phyloP scores from a whole-genome alignment of 2,888 invertebrate genomes.

The Perizoma flavofasciatum region DNA sequence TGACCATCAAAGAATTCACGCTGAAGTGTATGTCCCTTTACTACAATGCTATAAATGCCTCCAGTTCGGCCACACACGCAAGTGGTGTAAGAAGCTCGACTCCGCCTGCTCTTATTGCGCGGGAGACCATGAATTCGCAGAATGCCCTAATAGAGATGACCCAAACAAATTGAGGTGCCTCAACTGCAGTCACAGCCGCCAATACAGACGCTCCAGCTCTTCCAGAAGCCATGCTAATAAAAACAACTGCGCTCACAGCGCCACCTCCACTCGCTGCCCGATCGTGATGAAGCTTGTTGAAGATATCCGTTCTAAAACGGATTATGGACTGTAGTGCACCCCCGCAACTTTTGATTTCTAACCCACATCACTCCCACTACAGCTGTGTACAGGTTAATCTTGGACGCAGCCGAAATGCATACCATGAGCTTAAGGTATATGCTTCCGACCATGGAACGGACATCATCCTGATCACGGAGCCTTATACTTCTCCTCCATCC shows the following conservation, averaged over 20 bases:
- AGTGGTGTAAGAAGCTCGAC: conserved; percentile 8
- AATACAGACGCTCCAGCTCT: no score
- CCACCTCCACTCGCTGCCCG: conserved; percentile 7
- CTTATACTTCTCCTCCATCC: no score
- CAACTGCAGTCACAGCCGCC: no score
- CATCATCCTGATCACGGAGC: not conserved
- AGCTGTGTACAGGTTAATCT: conserved; percentile 28
- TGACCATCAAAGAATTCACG: conserved; percentile 26
- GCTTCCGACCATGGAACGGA: not conserved
- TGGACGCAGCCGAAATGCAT: conserved; percentile 2
- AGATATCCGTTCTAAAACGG: not conserved
- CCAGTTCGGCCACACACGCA: conserved; percentile 31
- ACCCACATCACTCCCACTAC: no score
- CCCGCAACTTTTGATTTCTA: no score
- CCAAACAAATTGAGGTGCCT: conserved; percentile 11
- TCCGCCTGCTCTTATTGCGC: conserved; percentile 31
- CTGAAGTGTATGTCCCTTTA: conserved; percentile 25
- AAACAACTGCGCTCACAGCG: conserved; percentile 6
- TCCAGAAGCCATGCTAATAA: conserved; percentile 3
- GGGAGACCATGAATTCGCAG: conserved; percentile 8
- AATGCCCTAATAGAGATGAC: conserved; percentile 17
- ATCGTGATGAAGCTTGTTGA: not conserved
- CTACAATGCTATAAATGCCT: conserved; percentile 33
- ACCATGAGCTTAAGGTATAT: not conserved
- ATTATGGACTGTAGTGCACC: conserved; percentile 1